Evolutionary conservation across 2,888 invertebrate species (phyloP), one percentile per base, ranked within the genome.

Genomic region (Perdita meconis): DNA sequence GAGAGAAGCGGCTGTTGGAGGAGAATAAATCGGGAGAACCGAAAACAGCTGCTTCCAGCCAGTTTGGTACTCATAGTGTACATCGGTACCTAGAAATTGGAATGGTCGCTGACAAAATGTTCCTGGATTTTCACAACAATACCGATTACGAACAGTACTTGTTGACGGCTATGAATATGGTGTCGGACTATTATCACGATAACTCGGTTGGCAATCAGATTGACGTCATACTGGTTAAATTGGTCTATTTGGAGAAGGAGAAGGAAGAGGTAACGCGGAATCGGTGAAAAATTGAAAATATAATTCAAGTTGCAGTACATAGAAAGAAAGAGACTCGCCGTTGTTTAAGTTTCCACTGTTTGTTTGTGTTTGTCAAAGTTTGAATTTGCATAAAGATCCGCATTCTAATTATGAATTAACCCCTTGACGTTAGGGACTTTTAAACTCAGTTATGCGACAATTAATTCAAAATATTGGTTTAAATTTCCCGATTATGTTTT

Each of bases 121-220:
- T 98, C 96, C 95, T 96, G 71, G 95, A 96, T 69, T 97, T 96
- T 91, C 97, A 98, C 93, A 93, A 94, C 79, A 94, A 95, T 85
- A 95, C 95, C 84, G 96, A 96, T 89, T 94, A 97, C 85, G 96
- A 97, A 90, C 96, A 95, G 13, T 98, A 98, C 91, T 94, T 98
- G 47, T 93, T 98, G 56, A 97, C 97, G 51, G 95, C 98, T 75
- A 97, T 98, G 97, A 98, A 98, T 90, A 97, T 97, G 96, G 97
- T 95, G 92, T 95, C 96, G 1, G 95, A 95, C 10, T 93, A 96
- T 50, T 97, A 96, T 92, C 96, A 96, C 93, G 97, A 97, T 88
- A 96, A 96, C 10, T 96, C 96, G 65, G 96, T 97, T 81, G 98
- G 98, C 51, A 98, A 98, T 93, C 96, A 96, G 89, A 96, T 98